A percentile compares a stretch with the other conserved stretches of the same genome.
Conservation (phyloP, 1,140 invertebrate genomes). For the Dendroctonus valens region DNA sequence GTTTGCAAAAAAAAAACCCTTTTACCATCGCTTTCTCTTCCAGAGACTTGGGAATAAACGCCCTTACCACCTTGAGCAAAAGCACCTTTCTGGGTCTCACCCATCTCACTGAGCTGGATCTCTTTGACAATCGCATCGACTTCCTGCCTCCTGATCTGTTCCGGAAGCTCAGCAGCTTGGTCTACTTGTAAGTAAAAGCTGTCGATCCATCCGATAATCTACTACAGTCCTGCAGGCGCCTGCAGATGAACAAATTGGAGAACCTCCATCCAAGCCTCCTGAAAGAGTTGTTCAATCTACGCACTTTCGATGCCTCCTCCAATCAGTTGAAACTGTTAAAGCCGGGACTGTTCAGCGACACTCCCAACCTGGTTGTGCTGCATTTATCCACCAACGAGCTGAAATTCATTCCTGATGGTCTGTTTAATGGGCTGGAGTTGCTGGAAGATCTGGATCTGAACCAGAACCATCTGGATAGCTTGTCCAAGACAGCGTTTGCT, state of each 20-base stretch:
- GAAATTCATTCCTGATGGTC: slow-evolving; percentile 45
- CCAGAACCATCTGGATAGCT: slow-evolving; percentile 52
- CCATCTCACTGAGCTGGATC: slow-evolving; percentile 68
- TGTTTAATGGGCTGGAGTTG: slow-evolving; percentile 50
- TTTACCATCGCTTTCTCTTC: slow-evolving; percentile 1
- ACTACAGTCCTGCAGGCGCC: slow-evolving; percentile 53
- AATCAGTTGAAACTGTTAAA: slow-evolving; percentile 66
- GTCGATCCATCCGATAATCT: not conserved
- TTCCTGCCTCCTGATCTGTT: slow-evolving; percentile 73
- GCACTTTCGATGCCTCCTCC: slow-evolving; percentile 71
- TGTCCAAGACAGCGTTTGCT: slow-evolving; percentile 57
- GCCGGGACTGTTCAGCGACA: slow-evolving; percentile 61
- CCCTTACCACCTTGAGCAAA: slow-evolving; percentile 69
- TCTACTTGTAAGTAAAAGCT: slow-evolving; percentile 62
- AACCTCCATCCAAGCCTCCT: slow-evolving; percentile 68
- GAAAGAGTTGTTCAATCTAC: slow-evolving; percentile 61
- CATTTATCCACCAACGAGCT: slow-evolving; percentile 64
- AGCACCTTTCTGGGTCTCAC: slow-evolving; percentile 69
- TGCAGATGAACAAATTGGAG: slow-evolving; percentile 73
- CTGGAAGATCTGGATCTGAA: slow-evolving; percentile 56
- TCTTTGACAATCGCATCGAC: slow-evolving; percentile 77
- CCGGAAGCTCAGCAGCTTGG: slow-evolving; percentile 66
- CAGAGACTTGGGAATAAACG: slow-evolving; percentile 60
- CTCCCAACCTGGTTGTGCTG: slow-evolving; percentile 62
- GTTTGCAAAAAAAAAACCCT: not conserved